These are phyloP conservation scores for Drosophila pseudoananassae DNA, from an alignment of 1,140 invertebrate genomes.

Conservation along the genomic window DNA sequence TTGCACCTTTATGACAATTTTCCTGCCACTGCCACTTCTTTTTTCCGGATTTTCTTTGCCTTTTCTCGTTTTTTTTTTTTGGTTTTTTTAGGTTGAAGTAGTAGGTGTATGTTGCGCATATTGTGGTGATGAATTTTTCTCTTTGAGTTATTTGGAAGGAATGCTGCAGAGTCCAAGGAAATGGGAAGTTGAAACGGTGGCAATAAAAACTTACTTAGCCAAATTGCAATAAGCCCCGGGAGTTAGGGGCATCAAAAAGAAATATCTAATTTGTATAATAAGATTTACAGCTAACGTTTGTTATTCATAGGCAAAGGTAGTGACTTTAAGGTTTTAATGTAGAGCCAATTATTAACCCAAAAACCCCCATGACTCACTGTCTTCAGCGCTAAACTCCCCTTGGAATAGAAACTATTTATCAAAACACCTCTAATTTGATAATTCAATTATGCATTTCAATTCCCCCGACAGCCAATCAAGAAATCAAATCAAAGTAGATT, in stretches of 20 bases:
- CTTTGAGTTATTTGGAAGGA: slow-evolving; percentile 76
- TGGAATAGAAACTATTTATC: slow-evolving; percentile 47
- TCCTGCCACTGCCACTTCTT: slow-evolving; percentile 56
- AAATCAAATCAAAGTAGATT: slow-evolving; percentile 67
- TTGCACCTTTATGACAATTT: slow-evolving; percentile 84
- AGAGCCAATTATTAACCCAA: too few relatives aligned
- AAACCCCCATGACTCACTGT: slow-evolving; percentile 18
- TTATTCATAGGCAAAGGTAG: not conserved
- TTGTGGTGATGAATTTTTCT: slow-evolving; percentile 82
- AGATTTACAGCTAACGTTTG: slow-evolving; percentile 14
- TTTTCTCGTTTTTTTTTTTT: slow-evolving; percentile 29
- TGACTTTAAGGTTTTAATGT: too few relatives aligned
- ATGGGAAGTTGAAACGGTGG: slow-evolving; percentile 22
- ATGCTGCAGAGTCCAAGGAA: slow-evolving; percentile 4
- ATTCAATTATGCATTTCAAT: slow-evolving; percentile 74
- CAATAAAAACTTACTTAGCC: slow-evolving; percentile 78
- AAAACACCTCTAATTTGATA: slow-evolving; percentile 67
- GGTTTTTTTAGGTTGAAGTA: slow-evolving; percentile 11
- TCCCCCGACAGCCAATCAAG: slow-evolving; percentile 73
- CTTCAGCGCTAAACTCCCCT: not conserved
- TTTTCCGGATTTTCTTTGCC: slow-evolving; percentile 22
- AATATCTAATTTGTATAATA: slow-evolving; percentile 31
- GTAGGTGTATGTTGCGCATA: slow-evolving; percentile 70
- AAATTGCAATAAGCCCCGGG: slow-evolving; percentile 56
- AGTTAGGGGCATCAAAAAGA: slow-evolving; percentile 5